A percentile compares a stretch with the other conserved stretches of the same genome.
phyloP scores from a whole-genome alignment of 2,888 invertebrate genomes.

The Eupithecia abbreviata region DNA sequence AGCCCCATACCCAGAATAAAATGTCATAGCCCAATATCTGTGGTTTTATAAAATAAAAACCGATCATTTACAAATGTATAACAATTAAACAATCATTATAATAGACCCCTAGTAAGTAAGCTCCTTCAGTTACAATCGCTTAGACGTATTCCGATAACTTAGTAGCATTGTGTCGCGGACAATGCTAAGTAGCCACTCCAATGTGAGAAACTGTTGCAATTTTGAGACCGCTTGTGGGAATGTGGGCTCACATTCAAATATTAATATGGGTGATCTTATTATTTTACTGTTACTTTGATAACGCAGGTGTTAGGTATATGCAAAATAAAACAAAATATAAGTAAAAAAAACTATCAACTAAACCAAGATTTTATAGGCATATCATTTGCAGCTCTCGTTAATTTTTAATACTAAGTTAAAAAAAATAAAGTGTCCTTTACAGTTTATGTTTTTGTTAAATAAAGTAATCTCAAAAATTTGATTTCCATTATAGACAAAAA shows the following conservation, averaged over 20 bases:
- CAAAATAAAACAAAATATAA: background rate
- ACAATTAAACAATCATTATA: constrained; percentile 60
- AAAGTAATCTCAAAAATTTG: too few species aligned
- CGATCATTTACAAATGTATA: constrained; percentile 66
- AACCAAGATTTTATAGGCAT: background rate
- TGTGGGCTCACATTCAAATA: constrained; percentile 57
- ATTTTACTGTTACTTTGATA: background rate
- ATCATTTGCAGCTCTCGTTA: background rate
- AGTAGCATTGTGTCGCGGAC: constrained; percentile 63
- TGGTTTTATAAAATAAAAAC: constrained; percentile 36
- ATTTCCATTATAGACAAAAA: too few species aligned
- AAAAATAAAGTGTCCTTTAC: too few species aligned
- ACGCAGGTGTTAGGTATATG: background rate
- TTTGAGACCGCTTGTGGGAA: constrained; percentile 69
- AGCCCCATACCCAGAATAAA: background rate
- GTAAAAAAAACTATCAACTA: background rate
- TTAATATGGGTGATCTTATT: constrained; percentile 37
- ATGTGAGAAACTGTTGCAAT: constrained; percentile 77
- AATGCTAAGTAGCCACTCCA: constrained; percentile 68
- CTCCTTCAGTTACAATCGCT: constrained; percentile 54
- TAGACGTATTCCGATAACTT: constrained; percentile 67
- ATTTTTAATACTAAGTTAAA: too few species aligned
- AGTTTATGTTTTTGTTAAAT: too few species aligned
- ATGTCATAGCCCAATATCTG: background rate
- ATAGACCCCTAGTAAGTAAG: constrained; percentile 45